Evolutionary conservation across 2,888 invertebrate genomes (phyloP).

Genomic region (Euplexia lucipara): DNA sequence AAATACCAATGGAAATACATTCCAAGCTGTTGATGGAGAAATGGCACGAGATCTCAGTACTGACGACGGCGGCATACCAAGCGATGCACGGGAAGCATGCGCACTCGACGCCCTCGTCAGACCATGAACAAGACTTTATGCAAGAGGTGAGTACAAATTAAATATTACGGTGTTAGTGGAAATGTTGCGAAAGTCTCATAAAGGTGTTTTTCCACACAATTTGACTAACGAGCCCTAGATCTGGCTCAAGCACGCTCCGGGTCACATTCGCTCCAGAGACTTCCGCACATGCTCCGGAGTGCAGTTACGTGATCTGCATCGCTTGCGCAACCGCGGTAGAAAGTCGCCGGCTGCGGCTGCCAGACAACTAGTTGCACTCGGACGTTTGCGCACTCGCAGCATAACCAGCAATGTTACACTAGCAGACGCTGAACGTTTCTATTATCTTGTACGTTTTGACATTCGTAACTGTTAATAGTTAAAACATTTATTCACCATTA

Average conservation of each 20-base stretch:
- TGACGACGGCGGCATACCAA: conserved; percentile 98
- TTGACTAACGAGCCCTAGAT: conserved; percentile 73
- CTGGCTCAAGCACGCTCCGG: conserved; percentile 74
- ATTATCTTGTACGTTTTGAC: conserved; percentile 65
- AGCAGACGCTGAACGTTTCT: conserved; percentile 70
- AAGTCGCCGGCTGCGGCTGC: conserved; percentile 80
- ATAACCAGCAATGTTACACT: conserved; percentile 82
- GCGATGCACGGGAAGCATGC: conserved; percentile 95
- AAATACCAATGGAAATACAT: conserved; percentile 98
- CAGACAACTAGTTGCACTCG: conserved; percentile 84
- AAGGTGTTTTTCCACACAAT: conserved; percentile 57
- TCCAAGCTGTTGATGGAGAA: conserved; percentile 98
- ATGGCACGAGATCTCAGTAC: conserved; percentile 99
- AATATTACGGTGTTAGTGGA: conserved; percentile 37
- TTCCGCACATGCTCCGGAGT: conserved; percentile 87
- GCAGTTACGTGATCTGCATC: conserved; percentile 90
- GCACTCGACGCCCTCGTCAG: conserved; percentile 85
- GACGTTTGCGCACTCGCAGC: conserved; percentile 80
- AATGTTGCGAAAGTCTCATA: conserved; percentile 47
- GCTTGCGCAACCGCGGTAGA: conserved; percentile 88
- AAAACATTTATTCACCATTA: conserved; percentile 49
- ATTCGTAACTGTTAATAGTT: conserved; percentile 37
- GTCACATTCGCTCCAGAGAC: conserved; percentile 86
- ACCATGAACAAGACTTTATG: conserved; percentile 94
- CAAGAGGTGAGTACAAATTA: conserved; percentile 93